Base-by-base conservation (phyloP, 2,113 vertebrate species). In the Heteronetta atricapilla region DNA sequence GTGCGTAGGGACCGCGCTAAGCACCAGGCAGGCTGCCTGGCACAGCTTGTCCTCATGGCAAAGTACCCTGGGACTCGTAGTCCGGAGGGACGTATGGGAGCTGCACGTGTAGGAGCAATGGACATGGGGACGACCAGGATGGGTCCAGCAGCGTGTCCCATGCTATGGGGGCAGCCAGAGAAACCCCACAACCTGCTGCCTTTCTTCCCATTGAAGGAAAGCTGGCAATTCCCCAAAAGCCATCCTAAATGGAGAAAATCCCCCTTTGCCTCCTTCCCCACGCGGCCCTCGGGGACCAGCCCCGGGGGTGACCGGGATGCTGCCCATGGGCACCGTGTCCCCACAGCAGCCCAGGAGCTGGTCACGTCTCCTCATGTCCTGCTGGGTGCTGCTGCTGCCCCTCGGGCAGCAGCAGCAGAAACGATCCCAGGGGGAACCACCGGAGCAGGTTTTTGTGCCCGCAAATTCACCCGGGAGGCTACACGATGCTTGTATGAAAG, bases 261-360 rank as follows among this genome's bases (percentile, higher is more conserved):
- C 33, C 14, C 2, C 0, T 74, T 55, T 76, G 15, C 50, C 55
- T 85, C 55, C 44, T 70, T 74, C 10, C 26, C 38, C 42, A n/a
- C 18, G 16, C 17, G 88, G 4, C 16, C 40, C 42, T 8, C 0
- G 0, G 48, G 58, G 16, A 60, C 6, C 4, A 5, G 52, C 21
- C 3, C 0, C 7, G 19, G 36, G 20, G 1, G 44, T 58, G 23
- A 60, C 4, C 8, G 5, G 56, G 16, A 0, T 8, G 28, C 31
- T 14, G 29, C 28, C 0, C 0, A 62, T 1, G n/a, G 40, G 56
- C 17, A 46, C 7, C 3, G 0, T 2, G 8, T 44, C 68, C 40
- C 55, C 6, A 4, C 53, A 75, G 56, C 36, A 86, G 28, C 48
- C 23, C 8, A 15, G 10, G 20, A 23, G 13, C 46, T 82, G 55